Percentiles rank a stretch among this genome's conserved stretches.
phyloP scores from a whole-genome alignment of 2,888 invertebrate species.

The Ennomos fuscantarius region DNA sequence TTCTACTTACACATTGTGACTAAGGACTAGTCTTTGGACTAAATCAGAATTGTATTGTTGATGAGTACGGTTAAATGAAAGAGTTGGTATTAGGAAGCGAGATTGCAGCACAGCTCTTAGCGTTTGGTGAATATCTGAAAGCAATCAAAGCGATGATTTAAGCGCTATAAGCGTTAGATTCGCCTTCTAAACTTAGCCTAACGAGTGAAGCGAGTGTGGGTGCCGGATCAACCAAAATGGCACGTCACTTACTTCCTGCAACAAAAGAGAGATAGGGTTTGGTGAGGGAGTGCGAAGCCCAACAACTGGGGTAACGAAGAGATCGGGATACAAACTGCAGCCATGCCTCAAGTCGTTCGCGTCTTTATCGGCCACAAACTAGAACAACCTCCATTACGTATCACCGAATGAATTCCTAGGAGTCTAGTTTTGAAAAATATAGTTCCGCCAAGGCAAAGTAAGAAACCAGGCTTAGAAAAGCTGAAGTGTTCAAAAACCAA shows the following conservation, averaged over 20 bases:
- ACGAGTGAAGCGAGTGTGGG: slow-evolving; percentile 76
- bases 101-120: slow-evolving; percentile 58
- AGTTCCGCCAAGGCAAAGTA: slow-evolving; percentile 72
- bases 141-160: slow-evolving; percentile 70
- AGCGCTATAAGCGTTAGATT: slow-evolving; percentile 77
- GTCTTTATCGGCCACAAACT: slow-evolving; percentile 49
- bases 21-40: slow-evolving; percentile 54
- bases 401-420: slow-evolving; percentile 43
- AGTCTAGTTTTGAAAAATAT: slow-evolving; percentile 58
- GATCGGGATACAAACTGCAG: slow-evolving; percentile 61
- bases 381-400: slow-evolving; percentile 41
- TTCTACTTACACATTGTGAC: slow-evolving; percentile 53
- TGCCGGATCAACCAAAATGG: slow-evolving; percentile 81
- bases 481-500: slow-evolving; percentile 73
- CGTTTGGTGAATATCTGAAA: slow-evolving; percentile 61
- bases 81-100: slow-evolving; percentile 59
- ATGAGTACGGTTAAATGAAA: slow-evolving; percentile 53
- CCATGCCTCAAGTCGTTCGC: slow-evolving; percentile 65
- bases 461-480: slow-evolving; percentile 74
- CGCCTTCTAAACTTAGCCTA: slow-evolving; percentile 74
- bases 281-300: slow-evolving; percentile 80
- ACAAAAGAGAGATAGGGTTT: slow-evolving; percentile 81
- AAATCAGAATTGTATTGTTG: slow-evolving; percentile 43
- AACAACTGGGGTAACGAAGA: slow-evolving; percentile 59
- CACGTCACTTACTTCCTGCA: slow-evolving; percentile 86